A percentile compares a stretch with the other conserved stretches of the same genome.
Evolutionary conservation across 2,888 invertebrate species (phyloP).

Genomic region (Podabrus alpinus): DNA sequence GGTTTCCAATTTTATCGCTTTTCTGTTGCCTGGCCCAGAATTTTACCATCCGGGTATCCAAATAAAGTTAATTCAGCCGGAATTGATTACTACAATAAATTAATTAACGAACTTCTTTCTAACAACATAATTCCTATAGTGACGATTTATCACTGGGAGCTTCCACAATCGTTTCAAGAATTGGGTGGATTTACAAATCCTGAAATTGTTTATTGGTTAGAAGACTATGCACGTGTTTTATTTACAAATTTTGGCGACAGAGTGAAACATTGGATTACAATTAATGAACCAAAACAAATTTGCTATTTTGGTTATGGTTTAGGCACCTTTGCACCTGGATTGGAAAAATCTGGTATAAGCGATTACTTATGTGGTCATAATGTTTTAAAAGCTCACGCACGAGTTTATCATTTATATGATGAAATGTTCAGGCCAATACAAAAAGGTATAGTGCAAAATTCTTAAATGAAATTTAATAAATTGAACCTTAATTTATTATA

Average conservation of each 20-base stretch:
- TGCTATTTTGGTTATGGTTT: conserved; percentile 43
- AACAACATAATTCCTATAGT: conserved; percentile 62
- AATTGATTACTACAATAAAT: conserved; percentile 64
- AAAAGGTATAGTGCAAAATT: conserved; percentile 52
- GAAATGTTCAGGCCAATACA: conserved; percentile 60
- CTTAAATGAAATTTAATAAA: neutral
- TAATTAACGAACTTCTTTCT: conserved; percentile 60
- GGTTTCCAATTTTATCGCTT: conserved; percentile 62
- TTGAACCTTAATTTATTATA: no score
- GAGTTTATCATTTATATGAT: conserved; percentile 66
- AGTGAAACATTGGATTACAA: conserved; percentile 58
- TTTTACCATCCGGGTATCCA: conserved; percentile 62
- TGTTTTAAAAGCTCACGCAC: conserved; percentile 67
- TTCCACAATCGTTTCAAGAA: conserved; percentile 58
- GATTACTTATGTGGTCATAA: conserved; percentile 69
- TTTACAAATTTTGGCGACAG: conserved; percentile 41
- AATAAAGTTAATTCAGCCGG: conserved; percentile 65
- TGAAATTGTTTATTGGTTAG: conserved; percentile 53
- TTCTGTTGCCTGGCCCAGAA: conserved; percentile 68
- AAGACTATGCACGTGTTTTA: conserved; percentile 60
- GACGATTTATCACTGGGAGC: conserved; percentile 71
- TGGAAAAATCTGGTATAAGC: conserved; percentile 58
- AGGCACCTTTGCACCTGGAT: conserved; percentile 45
- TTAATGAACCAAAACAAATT: conserved; percentile 57
- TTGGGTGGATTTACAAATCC: conserved; percentile 30